Percentiles rank a stretch among this genome's conserved stretches.
These are phyloP conservation scores for Dipus sagitta DNA, from an alignment of 2,797 vertebrate species.

Conservation along the genomic window DNA sequence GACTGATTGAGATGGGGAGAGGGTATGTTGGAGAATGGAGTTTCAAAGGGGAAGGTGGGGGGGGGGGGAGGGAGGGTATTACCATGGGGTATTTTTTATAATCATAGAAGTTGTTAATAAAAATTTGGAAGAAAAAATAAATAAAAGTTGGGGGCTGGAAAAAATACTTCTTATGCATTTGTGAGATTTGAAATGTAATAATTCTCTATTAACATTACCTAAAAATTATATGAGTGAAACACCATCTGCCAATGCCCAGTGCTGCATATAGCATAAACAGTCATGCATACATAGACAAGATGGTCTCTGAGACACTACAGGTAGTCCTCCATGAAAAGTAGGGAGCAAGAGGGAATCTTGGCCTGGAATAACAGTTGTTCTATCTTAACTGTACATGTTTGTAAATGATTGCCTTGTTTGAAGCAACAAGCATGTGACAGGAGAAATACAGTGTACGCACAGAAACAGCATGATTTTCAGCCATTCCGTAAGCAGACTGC, in stretches of 20 bases:
- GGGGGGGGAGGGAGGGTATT: too few relatives aligned
- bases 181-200: conserved; percentile 24
- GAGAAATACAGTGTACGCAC: background rate
- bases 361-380: background rate
- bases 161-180: background rate
- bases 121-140: too few relatives aligned
- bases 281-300: background rate
- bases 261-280: conserved; percentile 5
- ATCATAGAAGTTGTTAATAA: too few relatives aligned
- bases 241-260: background rate
- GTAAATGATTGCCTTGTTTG: conserved; percentile 43
- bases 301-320: background rate
- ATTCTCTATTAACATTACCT: background rate
- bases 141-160: too few relatives aligned
- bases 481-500: background rate
- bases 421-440: conserved; percentile 28
- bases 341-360: background rate
- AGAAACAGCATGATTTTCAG: background rate
- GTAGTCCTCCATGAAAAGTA: background rate
- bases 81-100: too few relatives aligned
- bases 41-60: too few relatives aligned
- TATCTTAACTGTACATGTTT: conserved; percentile 1
- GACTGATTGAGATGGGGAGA: too few relatives aligned
- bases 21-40: too few relatives aligned
- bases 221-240: background rate